Base-by-base conservation (phyloP, 2,797 vertebrate species). In the Tenualosa ilisha region DNA sequence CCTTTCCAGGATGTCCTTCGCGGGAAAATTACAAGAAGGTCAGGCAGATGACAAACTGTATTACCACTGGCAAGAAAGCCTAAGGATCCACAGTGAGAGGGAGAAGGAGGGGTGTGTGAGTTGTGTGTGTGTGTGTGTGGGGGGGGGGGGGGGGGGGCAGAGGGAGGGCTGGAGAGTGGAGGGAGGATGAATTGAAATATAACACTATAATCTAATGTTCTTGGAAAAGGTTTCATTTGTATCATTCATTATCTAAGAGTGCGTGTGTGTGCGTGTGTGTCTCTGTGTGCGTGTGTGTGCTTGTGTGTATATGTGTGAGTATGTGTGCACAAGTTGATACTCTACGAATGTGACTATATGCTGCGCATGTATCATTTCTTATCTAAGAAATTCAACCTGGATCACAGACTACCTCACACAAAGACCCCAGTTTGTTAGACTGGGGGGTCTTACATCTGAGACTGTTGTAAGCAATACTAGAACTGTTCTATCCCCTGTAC, bases 1-100 rank as follows among this genome's bases (percentile, higher is more conserved):
- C 91, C 84, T 92, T 90, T 87, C 91, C 95, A 95, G 94, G 96
- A 97, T 96, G 94, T 96, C 92, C 94, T 94, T 94, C 92, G 92
- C 83, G 92, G 84, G 81, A 90, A 86, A 86, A 87, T 85, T 31
- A 89, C 86, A 89, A 88, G 89, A 88, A 90, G 89, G 92, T 94
- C 88, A 90, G 86, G 90, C 68, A 85, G 59, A 90, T 85, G 88
- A 91, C 86, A 87, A 53, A 87, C 79, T 81, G 72, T 79, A 85
- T 89, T 85, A 90, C 81, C 65, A 82, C 87, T 87, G 88, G 88
- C 84, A 91, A 63, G 53, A 82, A 83, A 65, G 85, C 88, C 86
- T 88, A 75, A 72, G 65, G 82, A 82, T 82, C 75, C 53, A 65
- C 81, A 83, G 49, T n/a, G 51, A 83, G 65, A 81, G n/a, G 51